phyloP scores from a whole-genome alignment of 2,888 invertebrate genomes.

The Globia sparganii region DNA sequence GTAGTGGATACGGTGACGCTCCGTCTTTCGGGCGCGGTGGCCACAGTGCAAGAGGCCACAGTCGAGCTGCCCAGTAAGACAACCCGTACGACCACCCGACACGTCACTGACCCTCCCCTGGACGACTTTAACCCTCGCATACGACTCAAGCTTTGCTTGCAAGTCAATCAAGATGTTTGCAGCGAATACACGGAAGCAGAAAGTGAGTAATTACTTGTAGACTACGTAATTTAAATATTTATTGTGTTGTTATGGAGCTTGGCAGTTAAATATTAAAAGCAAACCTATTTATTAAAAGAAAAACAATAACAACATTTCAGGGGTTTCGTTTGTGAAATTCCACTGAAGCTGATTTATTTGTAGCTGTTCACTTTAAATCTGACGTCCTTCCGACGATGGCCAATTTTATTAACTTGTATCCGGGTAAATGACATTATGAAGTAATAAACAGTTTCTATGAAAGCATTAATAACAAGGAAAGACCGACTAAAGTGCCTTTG shows the following conservation, averaged over 20 bases:
- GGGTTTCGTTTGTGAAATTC: slow-evolving; percentile 4
- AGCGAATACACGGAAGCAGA: slow-evolving; percentile 96
- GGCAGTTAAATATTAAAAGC: neutral
- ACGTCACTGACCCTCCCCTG: slow-evolving; percentile 90
- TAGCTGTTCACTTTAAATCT: slow-evolving; percentile 22
- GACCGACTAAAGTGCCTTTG: slow-evolving; percentile 14
- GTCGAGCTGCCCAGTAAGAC: slow-evolving; percentile 90
- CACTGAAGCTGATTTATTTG: slow-evolving; percentile 14
- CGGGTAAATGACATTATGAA: slow-evolving; percentile 32
- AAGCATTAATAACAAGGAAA: slow-evolving; percentile 34
- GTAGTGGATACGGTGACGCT: slow-evolving; percentile 93
- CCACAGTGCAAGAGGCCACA: slow-evolving; percentile 93
- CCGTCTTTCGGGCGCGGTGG: slow-evolving; percentile 92
- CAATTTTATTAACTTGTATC: slow-evolving; percentile 28
- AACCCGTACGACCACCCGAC: slow-evolving; percentile 83
- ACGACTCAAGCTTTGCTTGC: slow-evolving; percentile 95
- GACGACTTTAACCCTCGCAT: slow-evolving; percentile 93
- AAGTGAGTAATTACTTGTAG: slow-evolving; percentile 90
- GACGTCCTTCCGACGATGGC: slow-evolving; percentile 5
- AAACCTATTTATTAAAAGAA: neutral
- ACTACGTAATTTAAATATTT: neutral
- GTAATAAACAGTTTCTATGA: slow-evolving; percentile 38
- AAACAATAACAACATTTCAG: neutral
- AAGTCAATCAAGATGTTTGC: slow-evolving; percentile 95
- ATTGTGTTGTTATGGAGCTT: neutral